These are phyloP conservation scores for Drosophila prosaltans DNA, from an alignment of 1,140 invertebrate genomes.

Conservation along the genomic window DNA sequence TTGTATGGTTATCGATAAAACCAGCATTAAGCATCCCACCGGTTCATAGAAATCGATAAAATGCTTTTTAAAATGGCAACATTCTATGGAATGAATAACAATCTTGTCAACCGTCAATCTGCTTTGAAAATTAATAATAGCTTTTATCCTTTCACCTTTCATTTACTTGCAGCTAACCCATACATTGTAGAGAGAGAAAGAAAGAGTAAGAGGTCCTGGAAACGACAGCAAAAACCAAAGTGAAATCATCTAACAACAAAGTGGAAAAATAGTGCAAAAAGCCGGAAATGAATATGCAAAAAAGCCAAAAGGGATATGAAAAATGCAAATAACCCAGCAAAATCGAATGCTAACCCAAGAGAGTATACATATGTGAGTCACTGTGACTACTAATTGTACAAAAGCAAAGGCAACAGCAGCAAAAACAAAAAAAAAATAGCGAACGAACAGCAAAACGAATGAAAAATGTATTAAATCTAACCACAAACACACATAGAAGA, in stretches of 20 bases:
- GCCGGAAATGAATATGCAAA: conserved; percentile 78
- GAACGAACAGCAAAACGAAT: conserved; percentile 29
- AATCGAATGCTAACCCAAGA: conserved; percentile 65
- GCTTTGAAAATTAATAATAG: conserved; percentile 11
- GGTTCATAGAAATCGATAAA: conserved; percentile 2
- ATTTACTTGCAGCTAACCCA: conserved; percentile 21
- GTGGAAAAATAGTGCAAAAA: conserved; percentile 56
- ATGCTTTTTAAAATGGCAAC: background rate
- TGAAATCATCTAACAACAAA: conserved; percentile 57
- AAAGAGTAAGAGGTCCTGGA: background rate
- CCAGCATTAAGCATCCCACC: too few species aligned
- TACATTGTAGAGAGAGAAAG: background rate
- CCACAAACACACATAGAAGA: conserved; percentile 65
- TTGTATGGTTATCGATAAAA: background rate
- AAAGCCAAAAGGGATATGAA: conserved; percentile 72
- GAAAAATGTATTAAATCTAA: conserved; percentile 75
- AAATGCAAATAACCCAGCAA: conserved; percentile 71
- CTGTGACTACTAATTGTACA: conserved; percentile 71
- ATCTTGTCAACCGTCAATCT: background rate
- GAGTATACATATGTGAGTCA: conserved; percentile 55
- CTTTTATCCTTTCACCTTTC: conserved; percentile 29
- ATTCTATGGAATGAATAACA: background rate
- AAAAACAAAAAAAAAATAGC: background rate
- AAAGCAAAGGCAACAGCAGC: conserved; percentile 41
- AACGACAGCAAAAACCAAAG: conserved; percentile 16